Evolutionary conservation across 1,140 invertebrate species (phyloP), one percentile per base, ranked within the genome.

Genomic region (Procambarus virginalis): DNA sequence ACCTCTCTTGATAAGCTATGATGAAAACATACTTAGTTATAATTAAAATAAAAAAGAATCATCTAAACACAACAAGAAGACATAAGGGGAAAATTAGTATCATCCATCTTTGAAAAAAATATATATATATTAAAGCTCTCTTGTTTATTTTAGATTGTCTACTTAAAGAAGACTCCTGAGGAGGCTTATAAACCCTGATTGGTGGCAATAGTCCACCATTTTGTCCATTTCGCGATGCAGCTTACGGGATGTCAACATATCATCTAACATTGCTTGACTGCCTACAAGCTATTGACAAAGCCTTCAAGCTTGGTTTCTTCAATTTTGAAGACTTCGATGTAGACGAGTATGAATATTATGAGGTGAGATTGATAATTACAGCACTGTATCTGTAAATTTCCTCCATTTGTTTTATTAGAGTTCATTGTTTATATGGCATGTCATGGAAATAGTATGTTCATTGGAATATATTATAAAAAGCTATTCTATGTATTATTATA

Each of bases 321-420:
- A 96, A 99, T 94, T 99, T 99, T 94, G 95, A 96, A 75, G 97
- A 97, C 93, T 99, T 99, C 94, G 97, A 99, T 95, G 95, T 97
- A 6, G 96, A 98, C 75, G 98, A 99, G 94, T 99, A 99, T 94
- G 97, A 99, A 94, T 96, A 96, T 94, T 98, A 97, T 94, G 97
- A 98, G 95, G 96, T 96, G 93, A 75, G 46, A 20, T 17, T 58
- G 6, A 34, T 46, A 20, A 58, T 12, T 46, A 9, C 4, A 6
- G 17, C 2, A 20, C 6, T 48, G 51, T 60, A 20, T 6, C 48
- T 80, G 49, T 48, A 79, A 20, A 46, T 64, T 68, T 75, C 34
- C 80, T 22, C 3, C n/a, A 45, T 55, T 79, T 83, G 45, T 45
- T 3, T 51, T 85, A 3, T 34, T 76, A 55, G 10, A 55, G 51